phyloP scores from a whole-genome alignment of 2,888 invertebrate genomes.

The Thysanoteuthis rhombus region DNA sequence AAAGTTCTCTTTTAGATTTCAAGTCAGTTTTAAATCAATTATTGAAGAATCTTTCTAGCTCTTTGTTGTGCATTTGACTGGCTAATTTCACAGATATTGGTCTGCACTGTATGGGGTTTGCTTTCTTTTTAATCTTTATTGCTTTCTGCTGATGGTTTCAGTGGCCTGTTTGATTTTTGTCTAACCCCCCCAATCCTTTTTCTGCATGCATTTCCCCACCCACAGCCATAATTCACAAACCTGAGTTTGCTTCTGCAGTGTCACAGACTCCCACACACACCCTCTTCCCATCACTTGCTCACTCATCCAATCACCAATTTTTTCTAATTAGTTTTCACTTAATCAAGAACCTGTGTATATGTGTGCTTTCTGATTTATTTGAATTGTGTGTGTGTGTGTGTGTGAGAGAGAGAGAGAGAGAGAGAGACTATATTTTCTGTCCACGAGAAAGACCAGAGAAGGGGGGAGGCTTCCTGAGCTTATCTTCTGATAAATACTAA shows the following conservation, averaged over 20 bases:
- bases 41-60: neutral
- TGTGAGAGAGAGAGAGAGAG: neutral
- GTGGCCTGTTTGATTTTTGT: neutral
- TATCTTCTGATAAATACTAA: too few relatives aligned
- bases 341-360: neutral
- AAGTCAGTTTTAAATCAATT: neutral
- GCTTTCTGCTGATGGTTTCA: neutral
- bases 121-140: neutral
- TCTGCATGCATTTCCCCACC: neutral
- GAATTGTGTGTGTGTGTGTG: neutral
- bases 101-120: neutral
- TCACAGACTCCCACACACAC: neutral
- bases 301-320: slow-evolving; percentile 1
- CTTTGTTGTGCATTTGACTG: neutral
- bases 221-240: neutral
- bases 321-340: neutral
- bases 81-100: neutral
- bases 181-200: neutral
- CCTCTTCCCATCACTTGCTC: neutral
- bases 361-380: neutral
- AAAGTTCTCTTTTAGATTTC: too few relatives aligned
- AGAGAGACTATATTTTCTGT: too few relatives aligned
- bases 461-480: too few relatives aligned
- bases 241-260: slow-evolving; percentile 15
- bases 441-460: too few relatives aligned